Conservation (phyloP, 2,888 invertebrate genomes). For the Noctua fimbriata region DNA sequence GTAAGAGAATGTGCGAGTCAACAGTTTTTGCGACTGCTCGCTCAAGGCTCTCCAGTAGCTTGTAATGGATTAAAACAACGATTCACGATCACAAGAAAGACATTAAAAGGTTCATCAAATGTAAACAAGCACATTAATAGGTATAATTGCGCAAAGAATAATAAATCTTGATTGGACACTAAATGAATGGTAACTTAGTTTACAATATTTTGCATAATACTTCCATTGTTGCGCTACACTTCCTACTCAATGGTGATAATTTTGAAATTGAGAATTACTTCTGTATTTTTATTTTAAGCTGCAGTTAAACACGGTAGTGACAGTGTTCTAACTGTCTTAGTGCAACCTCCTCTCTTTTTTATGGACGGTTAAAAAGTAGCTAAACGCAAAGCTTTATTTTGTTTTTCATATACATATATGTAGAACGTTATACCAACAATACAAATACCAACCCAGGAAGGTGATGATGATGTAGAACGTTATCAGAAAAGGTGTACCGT, state of each 20-base stretch:
- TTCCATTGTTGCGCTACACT: conserved; percentile 51
- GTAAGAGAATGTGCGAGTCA: conserved; percentile 79
- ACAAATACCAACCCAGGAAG: no score
- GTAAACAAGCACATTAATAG: conserved; percentile 31
- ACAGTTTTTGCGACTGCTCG: conserved; percentile 73
- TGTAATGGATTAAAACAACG: conserved; percentile 68
- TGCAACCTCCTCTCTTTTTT: not conserved
- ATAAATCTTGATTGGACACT: conserved; percentile 30
- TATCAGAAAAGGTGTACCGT: not conserved
- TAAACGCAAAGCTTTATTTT: not conserved
- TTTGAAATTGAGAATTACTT: not conserved
- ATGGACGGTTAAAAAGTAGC: not conserved
- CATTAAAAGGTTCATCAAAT: conserved; percentile 46
- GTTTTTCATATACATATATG: not conserved
- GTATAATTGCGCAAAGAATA: conserved; percentile 38
- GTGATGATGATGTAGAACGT: not conserved
- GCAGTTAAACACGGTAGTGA: not conserved
- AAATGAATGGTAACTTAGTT: conserved; percentile 22
- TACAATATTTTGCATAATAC: conserved; percentile 42
- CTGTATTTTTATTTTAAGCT: conserved; percentile 15
- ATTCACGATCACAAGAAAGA: conserved; percentile 65
- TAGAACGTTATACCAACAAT: no score
- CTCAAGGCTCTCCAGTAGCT: conserved; percentile 77
- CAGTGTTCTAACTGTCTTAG: not conserved
- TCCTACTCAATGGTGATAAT: conserved; percentile 33